Conservation (phyloP, 2,888 invertebrate species). For the Apotomis betuletana region DNA sequence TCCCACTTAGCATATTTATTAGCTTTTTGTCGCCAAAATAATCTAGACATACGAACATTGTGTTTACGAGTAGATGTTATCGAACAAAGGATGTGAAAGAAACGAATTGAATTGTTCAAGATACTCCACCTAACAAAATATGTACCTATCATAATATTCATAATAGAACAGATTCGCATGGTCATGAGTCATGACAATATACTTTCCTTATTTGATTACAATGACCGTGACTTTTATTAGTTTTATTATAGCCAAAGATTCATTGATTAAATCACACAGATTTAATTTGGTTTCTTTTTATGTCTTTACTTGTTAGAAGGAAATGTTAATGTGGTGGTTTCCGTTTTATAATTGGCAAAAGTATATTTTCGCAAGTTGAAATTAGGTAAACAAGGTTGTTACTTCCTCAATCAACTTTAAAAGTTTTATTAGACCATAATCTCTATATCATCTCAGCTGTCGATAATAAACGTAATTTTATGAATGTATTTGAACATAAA, state of each 20-base stretch:
- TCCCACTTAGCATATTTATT: conserved; percentile 38
- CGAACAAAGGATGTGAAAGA: conserved; percentile 36
- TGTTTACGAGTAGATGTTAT: conserved; percentile 32
- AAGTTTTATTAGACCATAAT: background rate
- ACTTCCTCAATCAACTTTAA: conserved; percentile 4
- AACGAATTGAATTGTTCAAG: conserved; percentile 23
- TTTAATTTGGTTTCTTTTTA: background rate
- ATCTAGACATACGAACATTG: conserved; percentile 20
- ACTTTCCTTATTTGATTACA: conserved; percentile 24
- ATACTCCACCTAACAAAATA: background rate
- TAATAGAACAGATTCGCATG: background rate
- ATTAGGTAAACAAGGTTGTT: conserved; percentile 1
- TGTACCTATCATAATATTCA: background rate
- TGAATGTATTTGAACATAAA: too few relatives aligned
- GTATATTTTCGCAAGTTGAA: background rate
- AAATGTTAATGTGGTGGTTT: conserved; percentile 8
- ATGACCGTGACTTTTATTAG: conserved; percentile 10
- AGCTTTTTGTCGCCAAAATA: conserved; percentile 32
- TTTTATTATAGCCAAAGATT: conserved; percentile 14
- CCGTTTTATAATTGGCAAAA: conserved; percentile 18
- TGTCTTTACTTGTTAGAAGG: conserved; percentile 2
- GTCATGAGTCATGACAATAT: background rate
- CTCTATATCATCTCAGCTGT: background rate
- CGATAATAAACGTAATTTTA: too few relatives aligned
- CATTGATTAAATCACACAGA: conserved; percentile 11